phyloP scores from a whole-genome alignment of 1,140 invertebrate species.

The Globodera ellingtonae region DNA sequence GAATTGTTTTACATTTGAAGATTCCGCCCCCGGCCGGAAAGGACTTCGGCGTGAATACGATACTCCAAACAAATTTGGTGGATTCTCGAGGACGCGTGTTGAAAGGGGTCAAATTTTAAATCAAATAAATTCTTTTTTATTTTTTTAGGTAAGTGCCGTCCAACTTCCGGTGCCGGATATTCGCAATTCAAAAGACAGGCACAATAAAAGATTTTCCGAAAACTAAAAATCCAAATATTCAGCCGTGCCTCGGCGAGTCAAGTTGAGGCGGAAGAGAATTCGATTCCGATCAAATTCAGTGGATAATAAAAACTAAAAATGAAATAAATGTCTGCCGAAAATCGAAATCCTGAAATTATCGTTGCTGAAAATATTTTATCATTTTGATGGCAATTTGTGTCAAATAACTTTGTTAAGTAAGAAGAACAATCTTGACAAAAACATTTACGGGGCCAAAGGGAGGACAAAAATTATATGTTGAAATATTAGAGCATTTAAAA shows the following conservation, averaged over 20 bases:
- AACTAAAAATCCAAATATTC: constrained; percentile 3
- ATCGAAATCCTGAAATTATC: background rate
- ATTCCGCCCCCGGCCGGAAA: constrained; percentile 40
- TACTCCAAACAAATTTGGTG: constrained; percentile 54
- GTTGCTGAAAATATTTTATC: constrained; percentile 5
- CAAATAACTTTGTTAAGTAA: background rate
- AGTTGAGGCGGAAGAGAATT: constrained; percentile 50
- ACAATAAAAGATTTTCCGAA: background rate
- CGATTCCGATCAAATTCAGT: constrained; percentile 51
- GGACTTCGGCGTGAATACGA: constrained; percentile 53
- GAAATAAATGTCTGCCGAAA: background rate
- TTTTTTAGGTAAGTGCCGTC: constrained; percentile 29
- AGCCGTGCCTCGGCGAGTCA: constrained; percentile 39
- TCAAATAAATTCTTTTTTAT: background rate
- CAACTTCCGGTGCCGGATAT: constrained; percentile 38
- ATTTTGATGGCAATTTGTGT: constrained; percentile 3
- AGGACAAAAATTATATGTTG: background rate
- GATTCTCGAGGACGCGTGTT: constrained; percentile 53
- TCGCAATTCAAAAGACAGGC: constrained; percentile 39
- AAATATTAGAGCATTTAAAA: background rate
- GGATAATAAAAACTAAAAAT: constrained; percentile 28
- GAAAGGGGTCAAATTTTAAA: constrained; percentile 39
- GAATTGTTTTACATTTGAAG: constrained; percentile 16
- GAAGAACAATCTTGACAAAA: constrained; percentile 1
- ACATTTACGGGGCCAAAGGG: background rate